Evolutionary conservation across 2,113 vertebrate species (phyloP), one percentile per base, ranked within the genome.

Genomic region (Labrus mixtus): DNA sequence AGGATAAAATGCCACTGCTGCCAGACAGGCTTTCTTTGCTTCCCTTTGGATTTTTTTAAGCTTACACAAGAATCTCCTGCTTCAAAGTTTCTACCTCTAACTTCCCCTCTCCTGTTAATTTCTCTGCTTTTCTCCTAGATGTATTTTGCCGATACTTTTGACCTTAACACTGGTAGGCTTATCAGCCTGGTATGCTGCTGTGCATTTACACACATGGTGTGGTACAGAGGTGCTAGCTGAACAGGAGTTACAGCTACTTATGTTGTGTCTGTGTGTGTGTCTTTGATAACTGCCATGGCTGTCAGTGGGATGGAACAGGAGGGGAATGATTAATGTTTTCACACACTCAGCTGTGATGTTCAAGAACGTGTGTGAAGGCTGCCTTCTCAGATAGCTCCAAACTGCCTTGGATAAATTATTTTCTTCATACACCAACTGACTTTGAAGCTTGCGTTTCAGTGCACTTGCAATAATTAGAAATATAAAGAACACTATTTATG

Each of bases 281-380:
- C 79, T 75, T 55, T 81, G 88, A 88, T 90, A 83, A 90, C 85
- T 84, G 80, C 82, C 51, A 63, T 72, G 64, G 72, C 77, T 87
- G 84, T 86, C 86, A 88, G 87, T 29, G 43, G 66, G 41, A 65
- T 68, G 73, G 68, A 85, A 82, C 53, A 73, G 62, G 62, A 82
- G 77, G 57, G 13, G 65, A 22, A 73, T 84, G 87, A 84, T 87
- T 84, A 77, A 88, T 90, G 79, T 85, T 89, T 88, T 88, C 86
- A 81, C 85, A 88, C 76, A 80, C 60, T 82, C 60, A 36, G 76
- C 74, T 80, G 41, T 73, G 84, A 84, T 83, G 71, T 84, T 64
- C 59, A 76, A 74, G 64, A 75, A 82, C 58, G 77, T 84, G 71
- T 15, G 11, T 68, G 36, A 63, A 78, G 55, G 45, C 51, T 64